Conservation (phyloP, 53 echinoderm and acorn worm species). For the Actinopyga echinites region DNA sequence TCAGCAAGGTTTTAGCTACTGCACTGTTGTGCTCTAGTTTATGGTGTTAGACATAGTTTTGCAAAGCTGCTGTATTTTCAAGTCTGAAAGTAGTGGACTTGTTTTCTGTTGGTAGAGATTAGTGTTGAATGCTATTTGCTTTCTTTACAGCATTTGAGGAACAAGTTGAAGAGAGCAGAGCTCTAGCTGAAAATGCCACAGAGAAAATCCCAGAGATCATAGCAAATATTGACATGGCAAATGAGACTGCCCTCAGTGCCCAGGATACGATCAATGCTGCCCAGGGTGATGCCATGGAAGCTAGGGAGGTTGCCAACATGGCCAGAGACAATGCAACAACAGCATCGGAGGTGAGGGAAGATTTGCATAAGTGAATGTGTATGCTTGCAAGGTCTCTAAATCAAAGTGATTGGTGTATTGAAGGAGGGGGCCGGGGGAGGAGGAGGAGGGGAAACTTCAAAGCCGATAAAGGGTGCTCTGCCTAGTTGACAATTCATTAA, state of each 20-base stretch:
- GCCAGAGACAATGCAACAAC: conserved; percentile 77
- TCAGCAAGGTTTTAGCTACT: too few relatives aligned
- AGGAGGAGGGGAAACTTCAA: background rate
- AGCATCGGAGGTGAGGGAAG: conserved; percentile 75
- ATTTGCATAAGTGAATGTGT: background rate
- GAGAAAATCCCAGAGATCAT: conserved; percentile 68
- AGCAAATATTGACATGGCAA: conserved; percentile 78
- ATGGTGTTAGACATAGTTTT: background rate
- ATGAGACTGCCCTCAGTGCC: conserved; percentile 75
- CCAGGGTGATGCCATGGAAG: conserved; percentile 78
- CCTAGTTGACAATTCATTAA: too few relatives aligned
- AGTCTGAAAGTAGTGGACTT: too few relatives aligned
- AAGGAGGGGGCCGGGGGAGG: background rate
- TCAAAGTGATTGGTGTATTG: background rate
- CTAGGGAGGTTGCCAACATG: conserved; percentile 70
- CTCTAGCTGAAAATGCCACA: conserved; percentile 60
- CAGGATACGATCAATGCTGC: conserved; percentile 76
- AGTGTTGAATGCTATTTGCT: background rate
- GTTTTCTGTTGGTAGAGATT: too few relatives aligned
- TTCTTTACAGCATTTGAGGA: conserved; percentile 76
- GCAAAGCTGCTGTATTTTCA: too few relatives aligned
- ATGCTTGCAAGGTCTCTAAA: background rate
- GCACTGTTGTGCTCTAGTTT: too few relatives aligned
- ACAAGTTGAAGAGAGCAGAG: conserved; percentile 73
- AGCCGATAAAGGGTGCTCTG: too few relatives aligned